phyloP scores from a whole-genome alignment of 2,797 vertebrate genomes.

The Lepilemur septentrionalis region DNA sequence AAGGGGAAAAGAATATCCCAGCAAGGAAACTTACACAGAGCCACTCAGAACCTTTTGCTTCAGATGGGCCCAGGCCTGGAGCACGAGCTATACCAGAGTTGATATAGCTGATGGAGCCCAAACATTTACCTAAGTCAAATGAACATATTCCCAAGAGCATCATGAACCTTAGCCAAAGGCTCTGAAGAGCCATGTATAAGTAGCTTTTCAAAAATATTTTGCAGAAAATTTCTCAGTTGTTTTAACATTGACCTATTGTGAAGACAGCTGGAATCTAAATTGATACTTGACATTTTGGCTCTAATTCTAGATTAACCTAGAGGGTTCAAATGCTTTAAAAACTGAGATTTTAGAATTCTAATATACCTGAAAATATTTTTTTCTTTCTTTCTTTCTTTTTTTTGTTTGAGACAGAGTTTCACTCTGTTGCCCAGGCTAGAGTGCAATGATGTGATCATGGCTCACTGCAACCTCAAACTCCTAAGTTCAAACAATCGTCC shows the following conservation, averaged over 20 bases:
- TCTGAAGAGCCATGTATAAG: constrained; percentile 4
- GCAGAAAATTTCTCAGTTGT: constrained; percentile 62
- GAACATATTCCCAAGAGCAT: constrained; percentile 55
- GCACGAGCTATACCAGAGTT: background rate
- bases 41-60: background rate
- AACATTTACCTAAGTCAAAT: background rate
- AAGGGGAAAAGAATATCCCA: background rate
- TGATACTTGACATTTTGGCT: constrained; percentile 43
- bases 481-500: background rate
- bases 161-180: background rate
- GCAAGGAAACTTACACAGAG: background rate
- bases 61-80: background rate
- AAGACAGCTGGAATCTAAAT: constrained; percentile 66
- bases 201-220: constrained; percentile 77
- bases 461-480: too few species aligned
- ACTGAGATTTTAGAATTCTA: constrained; percentile 4
- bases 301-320: constrained; percentile 32
- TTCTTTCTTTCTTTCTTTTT: too few species aligned
- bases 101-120: background rate
- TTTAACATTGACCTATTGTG: constrained; percentile 62
- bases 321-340: background rate
- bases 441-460: too few species aligned
- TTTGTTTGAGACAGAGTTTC: too few species aligned
- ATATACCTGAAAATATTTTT: background rate
- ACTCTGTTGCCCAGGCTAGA: too few species aligned